Evolutionary conservation across 2,888 invertebrate genomes (phyloP).

Genomic region (Drosophila ustulata): DNA sequence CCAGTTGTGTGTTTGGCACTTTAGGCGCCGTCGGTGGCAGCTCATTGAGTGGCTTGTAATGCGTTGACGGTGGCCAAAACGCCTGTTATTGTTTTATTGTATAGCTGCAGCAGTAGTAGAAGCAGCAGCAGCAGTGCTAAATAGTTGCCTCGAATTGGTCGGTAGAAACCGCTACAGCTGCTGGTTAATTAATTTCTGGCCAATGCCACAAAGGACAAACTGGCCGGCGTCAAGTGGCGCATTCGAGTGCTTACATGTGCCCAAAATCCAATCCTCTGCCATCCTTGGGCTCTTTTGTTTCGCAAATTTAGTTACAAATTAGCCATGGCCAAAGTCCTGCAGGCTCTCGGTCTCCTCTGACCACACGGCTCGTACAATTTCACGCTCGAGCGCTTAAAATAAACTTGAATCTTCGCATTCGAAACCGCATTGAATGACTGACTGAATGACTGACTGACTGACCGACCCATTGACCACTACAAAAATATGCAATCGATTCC

Average conservation of each 20-base stretch:
- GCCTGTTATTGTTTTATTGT: slow-evolving; percentile 78
- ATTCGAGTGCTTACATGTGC: slow-evolving; percentile 73
- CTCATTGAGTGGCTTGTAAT: slow-evolving; percentile 79
- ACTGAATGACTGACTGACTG: slow-evolving; percentile 1
- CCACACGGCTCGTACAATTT: slow-evolving; percentile 44
- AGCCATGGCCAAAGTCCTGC: slow-evolving; percentile 47
- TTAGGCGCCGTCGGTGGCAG: slow-evolving; percentile 78
- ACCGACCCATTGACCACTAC: slow-evolving; percentile 20
- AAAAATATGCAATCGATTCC: slow-evolving; percentile 57
- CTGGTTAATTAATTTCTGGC: slow-evolving; percentile 78
- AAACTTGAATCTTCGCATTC: slow-evolving; percentile 31
- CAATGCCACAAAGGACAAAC: slow-evolving; percentile 72
- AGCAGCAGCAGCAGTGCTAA: slow-evolving; percentile 12
- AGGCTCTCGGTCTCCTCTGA: slow-evolving; percentile 8
- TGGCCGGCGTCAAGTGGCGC: slow-evolving; percentile 67
- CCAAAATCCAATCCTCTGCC: background rate
- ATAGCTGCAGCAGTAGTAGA: slow-evolving; percentile 32
- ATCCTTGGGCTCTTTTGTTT: slow-evolving; percentile 59
- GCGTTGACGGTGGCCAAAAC: slow-evolving; percentile 63
- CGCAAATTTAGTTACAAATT: slow-evolving; percentile 74
- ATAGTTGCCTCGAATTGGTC: slow-evolving; percentile 14
- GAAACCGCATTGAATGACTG: slow-evolving; percentile 28
- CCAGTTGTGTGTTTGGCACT: slow-evolving; percentile 69
- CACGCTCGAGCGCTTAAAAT: slow-evolving; percentile 48
- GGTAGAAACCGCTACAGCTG: slow-evolving; percentile 45